Evolutionary conservation across 2,888 invertebrate species (phyloP).

Genomic region (Synergus gifuensis): DNA sequence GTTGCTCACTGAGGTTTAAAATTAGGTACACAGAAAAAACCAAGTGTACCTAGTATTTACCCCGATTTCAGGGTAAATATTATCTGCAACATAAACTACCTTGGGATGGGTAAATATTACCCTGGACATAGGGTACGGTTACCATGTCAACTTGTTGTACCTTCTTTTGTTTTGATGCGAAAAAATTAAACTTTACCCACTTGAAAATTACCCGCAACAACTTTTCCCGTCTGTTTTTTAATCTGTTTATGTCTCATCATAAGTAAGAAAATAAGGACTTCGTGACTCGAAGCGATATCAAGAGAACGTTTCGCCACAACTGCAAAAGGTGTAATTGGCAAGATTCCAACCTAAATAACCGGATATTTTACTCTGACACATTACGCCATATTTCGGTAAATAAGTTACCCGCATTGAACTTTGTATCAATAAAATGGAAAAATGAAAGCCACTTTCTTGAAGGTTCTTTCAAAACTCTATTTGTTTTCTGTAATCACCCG

Average conservation of each 20-base stretch:
- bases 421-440: not conserved
- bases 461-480: not conserved
- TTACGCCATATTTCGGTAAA: conserved; percentile 23
- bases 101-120: too few species aligned
- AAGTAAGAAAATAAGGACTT: not conserved
- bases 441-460: not conserved
- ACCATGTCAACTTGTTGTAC: too few species aligned
- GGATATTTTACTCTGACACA: conserved; percentile 2
- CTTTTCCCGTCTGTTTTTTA: too few species aligned
- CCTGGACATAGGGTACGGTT: too few species aligned
- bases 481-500: conserved; percentile 24
- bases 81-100: too few species aligned
- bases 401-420: not conserved
- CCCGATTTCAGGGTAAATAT: too few species aligned
- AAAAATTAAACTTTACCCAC: too few species aligned
- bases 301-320: conserved; percentile 38
- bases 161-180: too few species aligned
- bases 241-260: not conserved
- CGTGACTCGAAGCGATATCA: not conserved
- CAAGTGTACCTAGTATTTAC: too few species aligned
- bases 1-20: conserved; percentile 28
- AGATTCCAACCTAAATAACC: conserved; percentile 42
- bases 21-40: too few species aligned
- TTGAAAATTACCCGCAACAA: too few species aligned
- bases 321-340: conserved; percentile 50